Base-by-base conservation (phyloP, 2,888 invertebrate species). In the Lepidonotus clava region DNA sequence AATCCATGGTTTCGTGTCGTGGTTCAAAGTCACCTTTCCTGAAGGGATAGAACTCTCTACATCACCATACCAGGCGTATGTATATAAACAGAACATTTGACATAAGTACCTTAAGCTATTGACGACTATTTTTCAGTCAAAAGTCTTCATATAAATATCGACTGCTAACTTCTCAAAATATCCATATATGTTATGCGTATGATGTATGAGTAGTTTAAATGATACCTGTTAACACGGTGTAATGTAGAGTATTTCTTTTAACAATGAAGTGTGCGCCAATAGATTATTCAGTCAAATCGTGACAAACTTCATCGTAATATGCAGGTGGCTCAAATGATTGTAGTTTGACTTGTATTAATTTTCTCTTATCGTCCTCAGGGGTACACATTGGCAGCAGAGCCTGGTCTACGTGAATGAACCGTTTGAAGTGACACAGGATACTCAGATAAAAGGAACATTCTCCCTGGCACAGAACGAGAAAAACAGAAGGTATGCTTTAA, bases 351-450 rank as follows among this genome's bases (percentile, higher is more conserved):
- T 14, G 21, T 14, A 51, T 11, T 14, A 51, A 41, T 41, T 51
- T 1, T 24, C 1, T 41, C 14, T 80, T 46, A 18, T 46, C 21
- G 11, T 41, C 18, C 18, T n/a, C 8, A 93, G 93, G 66, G 90
- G 89, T 40, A 93, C 93, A 1, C 93, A 93, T 86, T 93, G 93
- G 93, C 91, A 91, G 38, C 93, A 93, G 88, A 92, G 92, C 8
- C 88, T 92, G 41, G 88, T 93, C 67, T 92, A 92, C 86, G 53
- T 92, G 34, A 90, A 91, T 32, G 88, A 91, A 36, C 91, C 92
- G 5, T 85, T 90, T 28, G 86, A 84, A 38, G 93, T 92, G 0
- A 88, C 90, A 84, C 93, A 93, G 87, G 93, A 92, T 83, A 92
- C 92, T 34, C 80, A 88, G 24, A 91, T 93, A 24, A 88, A 87